Percentiles rank a stretch among this genome's conserved stretches.
These are phyloP conservation scores for Solea senegalensis DNA, from an alignment of 2,113 vertebrate genomes.

Conservation along the genomic window DNA sequence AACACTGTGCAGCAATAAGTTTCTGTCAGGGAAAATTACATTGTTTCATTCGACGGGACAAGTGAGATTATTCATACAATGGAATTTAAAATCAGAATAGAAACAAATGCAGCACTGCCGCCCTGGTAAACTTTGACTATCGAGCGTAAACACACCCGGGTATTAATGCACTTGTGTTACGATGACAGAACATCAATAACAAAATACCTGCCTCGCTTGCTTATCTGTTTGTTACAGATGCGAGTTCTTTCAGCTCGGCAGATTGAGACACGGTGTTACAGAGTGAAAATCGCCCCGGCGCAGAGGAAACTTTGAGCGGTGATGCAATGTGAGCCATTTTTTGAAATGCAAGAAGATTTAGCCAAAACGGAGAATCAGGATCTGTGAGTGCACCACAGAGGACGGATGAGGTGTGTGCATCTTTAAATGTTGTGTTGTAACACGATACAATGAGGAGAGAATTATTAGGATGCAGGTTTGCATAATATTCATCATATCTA, in stretches of 20 bases:
- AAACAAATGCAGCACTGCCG: conserved; percentile 27
- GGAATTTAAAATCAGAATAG: conserved; percentile 31
- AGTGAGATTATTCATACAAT: conserved; percentile 60
- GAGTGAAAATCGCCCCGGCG: conserved; percentile 53
- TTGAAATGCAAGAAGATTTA: conserved; percentile 28
- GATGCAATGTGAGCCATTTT: conserved; percentile 47
- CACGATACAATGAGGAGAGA: conserved; percentile 25
- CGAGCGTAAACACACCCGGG: conserved; percentile 52
- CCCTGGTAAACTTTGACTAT: conserved; percentile 19
- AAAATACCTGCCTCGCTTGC: conserved; percentile 45
- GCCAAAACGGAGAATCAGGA: conserved; percentile 45
- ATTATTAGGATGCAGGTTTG: background rate
- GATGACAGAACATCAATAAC: conserved; percentile 72
- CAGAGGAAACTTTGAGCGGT: conserved; percentile 51
- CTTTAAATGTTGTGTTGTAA: conserved; percentile 44
- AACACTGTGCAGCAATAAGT: conserved; percentile 36
- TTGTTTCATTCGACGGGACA: conserved; percentile 42
- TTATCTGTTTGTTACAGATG: conserved; percentile 60
- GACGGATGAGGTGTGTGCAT: conserved; percentile 35
- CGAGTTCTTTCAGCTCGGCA: conserved; percentile 52
- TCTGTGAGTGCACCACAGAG: conserved; percentile 39
- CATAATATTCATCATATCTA: no score
- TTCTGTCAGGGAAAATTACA: conserved; percentile 44
- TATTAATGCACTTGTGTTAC: conserved; percentile 54
- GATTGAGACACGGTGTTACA: conserved; percentile 50